Conservation (phyloP, 1,140 invertebrate species). For the Doryteuthis pealeii region DNA sequence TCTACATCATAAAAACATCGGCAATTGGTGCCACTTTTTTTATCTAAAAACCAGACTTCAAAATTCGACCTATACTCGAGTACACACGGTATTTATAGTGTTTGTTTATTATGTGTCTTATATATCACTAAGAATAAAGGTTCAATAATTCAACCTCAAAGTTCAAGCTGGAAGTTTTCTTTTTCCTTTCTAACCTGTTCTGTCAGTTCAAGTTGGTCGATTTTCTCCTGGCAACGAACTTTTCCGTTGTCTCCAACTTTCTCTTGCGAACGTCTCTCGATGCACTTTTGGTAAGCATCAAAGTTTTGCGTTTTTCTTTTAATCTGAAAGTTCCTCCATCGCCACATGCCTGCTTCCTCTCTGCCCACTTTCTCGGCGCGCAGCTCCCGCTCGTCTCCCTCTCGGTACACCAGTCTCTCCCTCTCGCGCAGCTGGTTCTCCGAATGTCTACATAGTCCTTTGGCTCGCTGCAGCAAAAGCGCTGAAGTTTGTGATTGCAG, state of each 20-base stretch:
- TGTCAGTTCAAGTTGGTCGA: slow-evolving; percentile 30
- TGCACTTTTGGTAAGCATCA: slow-evolving; percentile 37
- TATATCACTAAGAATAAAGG: too few species aligned
- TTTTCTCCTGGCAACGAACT: slow-evolving; percentile 21
- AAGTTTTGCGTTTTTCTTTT: slow-evolving; percentile 32
- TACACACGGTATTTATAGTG: too few species aligned
- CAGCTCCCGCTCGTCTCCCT: slow-evolving; percentile 32
- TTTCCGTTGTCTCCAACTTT: slow-evolving; percentile 35
- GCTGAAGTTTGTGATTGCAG: slow-evolving; percentile 48
- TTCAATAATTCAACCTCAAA: slow-evolving; percentile 30
- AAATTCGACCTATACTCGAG: too few species aligned
- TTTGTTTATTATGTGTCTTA: too few species aligned
- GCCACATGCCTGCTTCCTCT: slow-evolving; percentile 34
- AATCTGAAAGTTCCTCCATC: not conserved
- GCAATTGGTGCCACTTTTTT: too few species aligned
- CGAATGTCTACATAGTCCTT: slow-evolving; percentile 48
- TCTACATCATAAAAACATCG: too few species aligned
- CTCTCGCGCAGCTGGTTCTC: slow-evolving; percentile 42
- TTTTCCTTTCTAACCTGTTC: slow-evolving; percentile 36
- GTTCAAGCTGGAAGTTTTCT: slow-evolving; percentile 41
- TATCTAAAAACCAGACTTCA: too few species aligned
- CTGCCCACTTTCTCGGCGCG: slow-evolving; percentile 34
- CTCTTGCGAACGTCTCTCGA: slow-evolving; percentile 35
- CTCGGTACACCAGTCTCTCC: slow-evolving; percentile 36
- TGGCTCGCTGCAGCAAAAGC: slow-evolving; percentile 49